Conservation (phyloP, 2,113 vertebrate genomes). For the Menidia beryllina region DNA sequence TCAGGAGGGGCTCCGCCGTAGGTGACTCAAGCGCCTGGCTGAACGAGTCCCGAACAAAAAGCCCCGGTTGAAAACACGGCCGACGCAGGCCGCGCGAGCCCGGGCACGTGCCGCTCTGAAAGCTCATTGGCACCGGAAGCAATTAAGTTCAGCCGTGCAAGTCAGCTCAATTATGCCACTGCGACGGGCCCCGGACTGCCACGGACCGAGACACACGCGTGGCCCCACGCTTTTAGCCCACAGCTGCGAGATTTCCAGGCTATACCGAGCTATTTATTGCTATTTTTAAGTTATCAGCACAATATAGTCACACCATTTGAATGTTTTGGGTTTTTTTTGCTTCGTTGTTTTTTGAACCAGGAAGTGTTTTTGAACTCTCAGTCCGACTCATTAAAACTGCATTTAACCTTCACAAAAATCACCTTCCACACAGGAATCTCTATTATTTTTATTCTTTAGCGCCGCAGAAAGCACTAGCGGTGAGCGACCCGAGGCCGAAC, state of each 20-base stretch:
- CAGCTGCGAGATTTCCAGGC: neutral
- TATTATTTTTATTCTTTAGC: conserved; percentile 37
- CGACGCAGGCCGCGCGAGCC: conserved; percentile 28
- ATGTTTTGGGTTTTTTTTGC: too few relatives aligned
- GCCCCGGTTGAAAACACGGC: conserved; percentile 42
- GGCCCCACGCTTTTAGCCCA: conserved; percentile 17
- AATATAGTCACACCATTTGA: neutral
- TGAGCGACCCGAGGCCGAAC: conserved; percentile 56
- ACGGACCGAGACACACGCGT: conserved; percentile 63
- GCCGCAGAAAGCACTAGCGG: conserved; percentile 12
- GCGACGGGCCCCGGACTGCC: conserved; percentile 75
- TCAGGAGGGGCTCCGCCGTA: conserved; percentile 32
- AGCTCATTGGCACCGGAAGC: conserved; percentile 72
- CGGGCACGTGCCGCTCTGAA: conserved; percentile 53
- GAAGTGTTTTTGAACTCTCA: neutral
- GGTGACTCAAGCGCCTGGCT: conserved; percentile 53
- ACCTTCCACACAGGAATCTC: conserved; percentile 13
- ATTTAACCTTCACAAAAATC: conserved; percentile 15
- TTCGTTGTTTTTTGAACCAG: neutral
- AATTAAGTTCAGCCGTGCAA: conserved; percentile 83
- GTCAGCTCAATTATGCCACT: conserved; percentile 79
- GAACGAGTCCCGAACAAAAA: conserved; percentile 60
- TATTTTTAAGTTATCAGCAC: neutral
- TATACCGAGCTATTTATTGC: neutral
- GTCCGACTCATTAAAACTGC: conserved; percentile 8